These are phyloP conservation scores for Trogon melanurus DNA, from an alignment of 2,113 vertebrate species.

Conservation along the genomic window DNA sequence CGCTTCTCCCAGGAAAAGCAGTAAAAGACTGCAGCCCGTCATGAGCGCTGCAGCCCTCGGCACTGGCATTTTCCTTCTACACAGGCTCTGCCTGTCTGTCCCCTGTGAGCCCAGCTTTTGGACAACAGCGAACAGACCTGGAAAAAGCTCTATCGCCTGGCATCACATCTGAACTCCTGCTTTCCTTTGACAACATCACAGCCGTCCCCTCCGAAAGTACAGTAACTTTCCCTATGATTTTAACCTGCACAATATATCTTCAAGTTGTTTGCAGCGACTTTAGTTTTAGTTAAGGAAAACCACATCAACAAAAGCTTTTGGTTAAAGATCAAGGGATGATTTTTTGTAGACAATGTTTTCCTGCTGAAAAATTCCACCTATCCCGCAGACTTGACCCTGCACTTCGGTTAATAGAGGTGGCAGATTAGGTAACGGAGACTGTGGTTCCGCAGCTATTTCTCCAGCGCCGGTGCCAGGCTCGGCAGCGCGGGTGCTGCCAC, in stretches of 20 bases:
- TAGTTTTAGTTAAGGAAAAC: background rate
- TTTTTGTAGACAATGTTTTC: constrained; percentile 33
- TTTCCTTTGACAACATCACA: background rate
- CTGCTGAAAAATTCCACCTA: constrained; percentile 19
- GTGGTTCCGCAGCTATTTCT: constrained; percentile 62
- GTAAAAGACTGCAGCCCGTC: background rate
- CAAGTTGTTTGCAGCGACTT: background rate
- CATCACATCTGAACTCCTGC: background rate
- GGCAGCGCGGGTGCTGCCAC: constrained; percentile 24
- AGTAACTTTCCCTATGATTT: background rate
- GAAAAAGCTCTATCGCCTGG: background rate
- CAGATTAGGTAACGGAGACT: constrained; percentile 47
- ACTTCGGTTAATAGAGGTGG: constrained; percentile 16
- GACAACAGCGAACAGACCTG: background rate
- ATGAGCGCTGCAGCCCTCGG: background rate
- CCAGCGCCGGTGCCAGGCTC: constrained; percentile 30
- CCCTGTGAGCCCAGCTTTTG: background rate
- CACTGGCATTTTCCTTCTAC: background rate
- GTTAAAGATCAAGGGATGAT: background rate
- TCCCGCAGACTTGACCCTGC: background rate
- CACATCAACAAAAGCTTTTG: background rate
- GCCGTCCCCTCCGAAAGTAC: background rate
- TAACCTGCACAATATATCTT: background rate
- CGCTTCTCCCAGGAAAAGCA: background rate
- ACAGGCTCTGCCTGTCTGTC: background rate